These are phyloP conservation scores for Auanema sp. DNA, from an alignment of 2,888 invertebrate species.

Conservation along the genomic window DNA sequence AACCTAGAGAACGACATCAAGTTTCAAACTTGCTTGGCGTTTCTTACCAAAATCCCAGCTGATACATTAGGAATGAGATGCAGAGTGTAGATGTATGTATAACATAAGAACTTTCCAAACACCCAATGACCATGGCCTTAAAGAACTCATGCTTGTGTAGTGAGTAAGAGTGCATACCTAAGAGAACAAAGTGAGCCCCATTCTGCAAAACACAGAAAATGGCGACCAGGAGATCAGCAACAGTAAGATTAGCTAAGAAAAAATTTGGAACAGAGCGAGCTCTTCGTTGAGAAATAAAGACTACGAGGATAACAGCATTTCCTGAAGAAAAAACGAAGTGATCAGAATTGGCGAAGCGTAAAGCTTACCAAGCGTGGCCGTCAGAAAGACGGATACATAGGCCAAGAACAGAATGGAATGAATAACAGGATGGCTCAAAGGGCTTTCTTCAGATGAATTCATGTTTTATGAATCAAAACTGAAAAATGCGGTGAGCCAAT, in stretches of 20 bases:
- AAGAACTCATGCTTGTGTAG: no score
- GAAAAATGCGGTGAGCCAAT: no score
- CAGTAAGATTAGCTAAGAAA: constrained; percentile 84
- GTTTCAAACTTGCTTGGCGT: background rate
- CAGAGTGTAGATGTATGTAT: constrained; percentile 87
- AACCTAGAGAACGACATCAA: constrained; percentile 36
- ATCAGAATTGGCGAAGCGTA: background rate
- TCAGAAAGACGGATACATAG: constrained; percentile 55
- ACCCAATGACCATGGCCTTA: constrained; percentile 55
- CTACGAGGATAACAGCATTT: constrained; percentile 82
- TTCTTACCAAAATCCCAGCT: constrained; percentile 80
- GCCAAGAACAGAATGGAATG: constrained; percentile 49
- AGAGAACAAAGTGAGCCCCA: constrained; percentile 69
- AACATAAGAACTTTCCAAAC: constrained; percentile 78
- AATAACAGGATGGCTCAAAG: constrained; percentile 49
- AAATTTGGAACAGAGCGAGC: constrained; percentile 87
- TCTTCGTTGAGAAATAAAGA: constrained; percentile 80
- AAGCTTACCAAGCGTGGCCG: constrained; percentile 51
- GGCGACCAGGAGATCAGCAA: constrained; percentile 88
- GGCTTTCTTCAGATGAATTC: constrained; percentile 25
- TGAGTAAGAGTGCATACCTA: constrained; percentile 23
- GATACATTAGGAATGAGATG: constrained; percentile 82
- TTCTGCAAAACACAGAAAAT: constrained; percentile 89
- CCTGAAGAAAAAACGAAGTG: constrained; percentile 71
- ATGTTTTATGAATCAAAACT: background rate